phyloP scores from a whole-genome alignment of 2,113 vertebrate genomes.

The Calyptomena viridis region DNA sequence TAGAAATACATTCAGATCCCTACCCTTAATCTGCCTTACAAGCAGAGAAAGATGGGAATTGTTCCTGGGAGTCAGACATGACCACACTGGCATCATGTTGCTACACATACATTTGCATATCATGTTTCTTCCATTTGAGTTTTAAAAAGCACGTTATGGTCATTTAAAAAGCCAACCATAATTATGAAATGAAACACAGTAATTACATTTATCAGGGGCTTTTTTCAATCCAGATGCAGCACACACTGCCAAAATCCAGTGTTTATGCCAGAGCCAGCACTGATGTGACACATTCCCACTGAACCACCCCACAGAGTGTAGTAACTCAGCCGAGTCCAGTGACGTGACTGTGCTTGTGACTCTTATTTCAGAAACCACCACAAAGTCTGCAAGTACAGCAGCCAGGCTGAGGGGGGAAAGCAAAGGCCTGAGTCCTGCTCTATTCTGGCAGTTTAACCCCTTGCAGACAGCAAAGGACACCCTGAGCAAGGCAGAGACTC shows the following conservation, averaged over 20 bases:
- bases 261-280: background rate
- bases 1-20: background rate
- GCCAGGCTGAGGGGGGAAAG: background rate
- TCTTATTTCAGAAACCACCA: background rate
- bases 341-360: fast-evolving
- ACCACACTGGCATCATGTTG: background rate
- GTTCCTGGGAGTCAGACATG: background rate
- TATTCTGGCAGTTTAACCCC: background rate
- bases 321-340: background rate
- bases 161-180: background rate
- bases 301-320: background rate
- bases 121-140: background rate
- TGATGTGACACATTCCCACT: background rate
- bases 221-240: constrained; percentile 25
- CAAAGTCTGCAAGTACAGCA: background rate
- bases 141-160: background rate
- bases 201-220: background rate
- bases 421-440: background rate
- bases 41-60: background rate
- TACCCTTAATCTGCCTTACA: background rate
- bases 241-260: background rate
- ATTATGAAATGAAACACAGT: constrained; percentile 12
- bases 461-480: background rate
- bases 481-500: background rate
- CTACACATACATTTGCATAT: background rate